Base-by-base conservation (phyloP, 2,113 vertebrate genomes). In the Amphiprion percula region DNA sequence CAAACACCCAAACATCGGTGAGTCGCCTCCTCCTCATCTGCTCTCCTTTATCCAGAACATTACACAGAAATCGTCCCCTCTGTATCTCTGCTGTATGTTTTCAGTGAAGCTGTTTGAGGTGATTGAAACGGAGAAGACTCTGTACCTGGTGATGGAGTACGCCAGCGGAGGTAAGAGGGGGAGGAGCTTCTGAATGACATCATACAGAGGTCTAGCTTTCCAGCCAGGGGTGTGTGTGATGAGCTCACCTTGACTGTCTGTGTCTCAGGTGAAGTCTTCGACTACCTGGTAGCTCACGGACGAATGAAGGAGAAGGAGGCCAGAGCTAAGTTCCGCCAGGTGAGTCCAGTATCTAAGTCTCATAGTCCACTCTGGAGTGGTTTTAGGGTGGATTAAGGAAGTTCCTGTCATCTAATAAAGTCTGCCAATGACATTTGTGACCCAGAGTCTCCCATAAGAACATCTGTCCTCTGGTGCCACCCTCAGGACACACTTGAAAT, bases 271-370 rank as follows among this genome's bases (percentile, higher is more conserved):
- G 97, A 97, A 78, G 96, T 97, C 47, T 97, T 97, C 89, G 96
- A 97, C 92, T 97, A 97, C 93, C 94, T 97, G 83, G 97, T 97
- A 82, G 96, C 97, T 91, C 97, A 97, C 90, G 97, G 97, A 93
- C 95, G 96, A 90, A 97, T 97, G 97, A 97, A 97, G 93, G 97
- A 97, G 94, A 37, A 37, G 33, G 33, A 37, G 33, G 33, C 33
- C 33, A 5, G 33, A 37, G 33, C 33, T 7, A 37, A 97, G 94
- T 97, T 97, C 94, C 96, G 97, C 5, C 87, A 89, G 87, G 84
- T 86, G 67, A 87, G 24, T 37, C 4, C 2, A 10, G 46, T 4
- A 1, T 26, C 44, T 10, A 15, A 4, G 0, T 58, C 52, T 23
- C 60, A 68, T 1, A 28, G 47, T 37, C 21, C 56, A 10, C 33